These are phyloP conservation scores for Brenthis hecate DNA, from an alignment of 2,888 invertebrate genomes.

Conservation along the genomic window DNA sequence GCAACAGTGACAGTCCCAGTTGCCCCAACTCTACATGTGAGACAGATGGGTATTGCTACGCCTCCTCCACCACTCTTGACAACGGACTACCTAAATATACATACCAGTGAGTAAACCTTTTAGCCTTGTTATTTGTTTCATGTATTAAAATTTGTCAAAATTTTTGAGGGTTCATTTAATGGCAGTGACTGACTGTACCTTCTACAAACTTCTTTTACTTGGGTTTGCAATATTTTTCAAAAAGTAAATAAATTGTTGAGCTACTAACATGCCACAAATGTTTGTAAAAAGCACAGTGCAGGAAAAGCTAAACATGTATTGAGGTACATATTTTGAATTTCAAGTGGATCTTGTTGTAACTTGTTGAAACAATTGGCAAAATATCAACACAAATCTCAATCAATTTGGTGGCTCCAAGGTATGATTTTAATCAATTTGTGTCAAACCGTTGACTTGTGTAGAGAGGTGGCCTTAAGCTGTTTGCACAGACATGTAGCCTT, in stretches of 20 bases:
- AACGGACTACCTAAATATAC: slow-evolving; percentile 85
- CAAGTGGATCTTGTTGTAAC: slow-evolving; percentile 24
- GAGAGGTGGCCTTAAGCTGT: slow-evolving; percentile 82
- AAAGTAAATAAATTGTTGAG: background rate
- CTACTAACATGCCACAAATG: slow-evolving; percentile 13
- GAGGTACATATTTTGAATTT: slow-evolving; percentile 43
- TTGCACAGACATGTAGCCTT: slow-evolving; percentile 75
- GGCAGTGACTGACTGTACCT: slow-evolving; percentile 28
- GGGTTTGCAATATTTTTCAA: background rate
- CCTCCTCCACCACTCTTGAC: slow-evolving; percentile 87
- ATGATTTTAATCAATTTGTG: slow-evolving; percentile 61
- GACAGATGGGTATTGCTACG: slow-evolving; percentile 95
- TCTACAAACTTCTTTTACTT: slow-evolving; percentile 27
- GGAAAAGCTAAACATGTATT: slow-evolving; percentile 22
- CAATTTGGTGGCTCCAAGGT: slow-evolving; percentile 43
- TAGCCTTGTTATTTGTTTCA: background rate
- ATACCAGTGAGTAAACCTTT: slow-evolving; percentile 86
- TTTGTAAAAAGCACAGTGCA: slow-evolving; percentile 43
- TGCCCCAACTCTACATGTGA: slow-evolving; percentile 90
- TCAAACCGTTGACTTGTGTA: slow-evolving; percentile 68
- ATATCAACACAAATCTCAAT: slow-evolving; percentile 64
- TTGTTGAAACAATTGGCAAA: slow-evolving; percentile 59
- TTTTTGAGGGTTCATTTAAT: slow-evolving; percentile 18
- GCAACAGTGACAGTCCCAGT: slow-evolving; percentile 90
- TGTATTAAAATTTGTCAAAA: slow-evolving; percentile 21